Evolutionary conservation across 1,140 invertebrate genomes (phyloP), one percentile per base, ranked within the genome.

Genomic region (Dryas iulia): DNA sequence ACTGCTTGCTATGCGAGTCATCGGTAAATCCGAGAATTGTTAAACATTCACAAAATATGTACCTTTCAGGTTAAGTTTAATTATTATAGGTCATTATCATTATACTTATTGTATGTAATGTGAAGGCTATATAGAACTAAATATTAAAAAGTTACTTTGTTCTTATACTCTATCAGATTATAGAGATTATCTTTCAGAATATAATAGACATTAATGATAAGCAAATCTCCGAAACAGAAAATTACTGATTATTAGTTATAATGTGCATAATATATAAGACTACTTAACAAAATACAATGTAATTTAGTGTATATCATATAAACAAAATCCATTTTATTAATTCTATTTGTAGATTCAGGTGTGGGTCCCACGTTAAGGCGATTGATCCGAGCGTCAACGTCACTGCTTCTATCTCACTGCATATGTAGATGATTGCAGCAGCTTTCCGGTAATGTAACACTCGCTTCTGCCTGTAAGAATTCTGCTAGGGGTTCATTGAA

Each of bases 401-500:
- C 18, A 62, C 52, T 21, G 52, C 47, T 7, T 28, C 31, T 26
- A 18, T 33, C 30, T 58, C 66, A 54, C 76, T 74, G 66, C 61
- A 67, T 77, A 83, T 83, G 78, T 83, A 74, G 80, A 77, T 76
- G 84, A 87, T 85, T 87, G 89, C 87, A 87, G 81, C 84, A 83
- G 81, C 85, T 83, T 87, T 86, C 86, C 86, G 86, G 84, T 89
- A 91, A 91, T 91, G 89, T 89, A 91, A 91, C 87, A 87, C 82
- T 84, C 82, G 82, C 74, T 72, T 84, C 81, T 84, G 83, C 75
- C 81, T 87, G 84, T 81, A 89, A 91, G 87, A 91, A 89, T 89
- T 89, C 86, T 89, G 82, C 83, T 82, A 69, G 60, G 83, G 76
- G 88, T 91, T 91, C 89, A 79, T 86, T 91, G 89, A 91, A 91